Evolutionary conservation across 2,797 vertebrate genomes (phyloP).

Genomic region (Bovichtus variegatus): DNA sequence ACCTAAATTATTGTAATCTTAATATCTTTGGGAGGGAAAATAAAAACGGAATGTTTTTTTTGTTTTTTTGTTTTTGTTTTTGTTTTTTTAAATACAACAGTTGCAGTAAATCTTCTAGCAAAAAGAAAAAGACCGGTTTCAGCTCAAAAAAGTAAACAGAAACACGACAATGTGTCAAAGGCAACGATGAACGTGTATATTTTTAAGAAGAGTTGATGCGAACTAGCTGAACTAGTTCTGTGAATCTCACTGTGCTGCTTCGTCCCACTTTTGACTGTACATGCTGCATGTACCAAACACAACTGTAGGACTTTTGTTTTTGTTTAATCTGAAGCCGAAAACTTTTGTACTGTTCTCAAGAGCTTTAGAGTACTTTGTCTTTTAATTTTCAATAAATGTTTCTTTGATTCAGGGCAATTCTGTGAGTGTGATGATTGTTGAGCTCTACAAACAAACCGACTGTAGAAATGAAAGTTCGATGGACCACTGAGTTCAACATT

Average conservation of each 20-base stretch:
- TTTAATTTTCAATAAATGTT: slow-evolving; percentile 81
- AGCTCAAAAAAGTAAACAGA: slow-evolving; percentile 10
- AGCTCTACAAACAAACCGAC: not conserved
- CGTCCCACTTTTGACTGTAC: slow-evolving; percentile 50
- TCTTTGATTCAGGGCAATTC: slow-evolving; percentile 62
- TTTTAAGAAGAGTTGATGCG: slow-evolving; percentile 27
- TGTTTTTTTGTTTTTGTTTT: no score
- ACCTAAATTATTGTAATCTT: slow-evolving; percentile 54
- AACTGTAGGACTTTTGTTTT: slow-evolving; percentile 50
- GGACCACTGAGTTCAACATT: slow-evolving; percentile 1
- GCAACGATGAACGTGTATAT: slow-evolving; percentile 11
- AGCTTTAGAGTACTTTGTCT: slow-evolving; percentile 69
- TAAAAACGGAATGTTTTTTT: not conserved
- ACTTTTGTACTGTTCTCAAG: slow-evolving; percentile 75
- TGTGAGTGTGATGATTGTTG: slow-evolving; percentile 20
- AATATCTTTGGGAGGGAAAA: slow-evolving; percentile 6
- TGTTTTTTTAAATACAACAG: slow-evolving; percentile 23
- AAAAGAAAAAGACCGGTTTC: slow-evolving; percentile 11
- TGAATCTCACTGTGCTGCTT: slow-evolving; percentile 51
- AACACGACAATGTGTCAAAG: slow-evolving; percentile 11
- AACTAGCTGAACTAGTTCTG: slow-evolving; percentile 35
- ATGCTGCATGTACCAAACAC: slow-evolving; percentile 68
- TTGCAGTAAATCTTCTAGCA: not conserved
- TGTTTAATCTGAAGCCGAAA: slow-evolving; percentile 55
- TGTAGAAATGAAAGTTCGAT: slow-evolving; percentile 3